These are phyloP conservation scores for Cherax quadricarinatus DNA, from an alignment of 1,140 invertebrate genomes.

Conservation along the genomic window DNA sequence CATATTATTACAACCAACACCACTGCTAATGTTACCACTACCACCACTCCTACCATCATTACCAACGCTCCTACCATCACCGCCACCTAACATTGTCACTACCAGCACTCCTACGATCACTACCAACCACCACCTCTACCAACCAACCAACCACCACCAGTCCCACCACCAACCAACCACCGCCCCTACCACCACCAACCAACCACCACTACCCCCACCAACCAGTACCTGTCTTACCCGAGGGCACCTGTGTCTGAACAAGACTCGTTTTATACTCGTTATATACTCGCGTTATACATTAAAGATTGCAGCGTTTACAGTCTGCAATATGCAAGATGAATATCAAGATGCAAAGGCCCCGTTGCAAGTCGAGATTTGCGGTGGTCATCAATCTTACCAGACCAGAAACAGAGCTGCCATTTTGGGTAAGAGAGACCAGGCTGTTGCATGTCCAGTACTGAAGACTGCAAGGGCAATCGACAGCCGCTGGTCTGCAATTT, in stretches of 20 bases:
- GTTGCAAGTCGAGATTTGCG: slow-evolving; percentile 4
- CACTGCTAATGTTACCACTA: background rate
- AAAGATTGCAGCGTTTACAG: background rate
- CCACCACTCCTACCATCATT: background rate
- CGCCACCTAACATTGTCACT: background rate
- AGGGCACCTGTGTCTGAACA: background rate
- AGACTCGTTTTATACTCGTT: slow-evolving; percentile 29
- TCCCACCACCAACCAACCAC: background rate
- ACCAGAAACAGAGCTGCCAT: slow-evolving; percentile 29
- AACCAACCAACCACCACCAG: background rate
- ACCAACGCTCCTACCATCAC: too few species aligned
- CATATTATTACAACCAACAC: too few species aligned
- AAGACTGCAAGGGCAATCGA: slow-evolving; percentile 37
- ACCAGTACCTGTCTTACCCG: background rate
- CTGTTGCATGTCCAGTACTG: slow-evolving; percentile 39
- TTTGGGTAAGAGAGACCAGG: background rate
- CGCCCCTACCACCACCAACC: background rate
- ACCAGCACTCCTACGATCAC: background rate
- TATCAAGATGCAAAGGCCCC: background rate
- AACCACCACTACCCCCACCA: background rate
- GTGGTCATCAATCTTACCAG: slow-evolving; percentile 19
- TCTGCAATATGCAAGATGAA: background rate
- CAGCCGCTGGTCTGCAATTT: slow-evolving; percentile 47
- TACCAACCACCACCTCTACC: background rate
- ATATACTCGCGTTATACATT: background rate